A percentile compares a stretch with the other conserved stretches of the same genome.
These are phyloP conservation scores for Crax fasciolata DNA, from an alignment of 2,797 vertebrate species.

Conservation along the genomic window DNA sequence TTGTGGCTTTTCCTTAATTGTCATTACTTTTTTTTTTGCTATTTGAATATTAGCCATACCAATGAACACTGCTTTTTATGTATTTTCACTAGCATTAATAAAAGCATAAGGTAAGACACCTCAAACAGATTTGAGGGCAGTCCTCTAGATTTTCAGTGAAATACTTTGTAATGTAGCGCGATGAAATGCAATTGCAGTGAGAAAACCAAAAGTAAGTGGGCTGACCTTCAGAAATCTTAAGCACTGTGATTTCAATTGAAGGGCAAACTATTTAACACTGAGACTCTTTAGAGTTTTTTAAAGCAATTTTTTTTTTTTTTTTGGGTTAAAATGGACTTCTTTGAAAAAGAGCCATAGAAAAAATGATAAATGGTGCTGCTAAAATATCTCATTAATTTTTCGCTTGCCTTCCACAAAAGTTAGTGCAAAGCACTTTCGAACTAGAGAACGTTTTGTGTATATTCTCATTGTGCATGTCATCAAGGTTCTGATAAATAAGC, in stretches of 20 bases:
- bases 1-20: neutral
- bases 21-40: neutral
- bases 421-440: neutral
- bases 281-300: neutral
- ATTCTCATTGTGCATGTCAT: neutral
- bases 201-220: slow-evolving; percentile 5
- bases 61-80: neutral
- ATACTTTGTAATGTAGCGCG: neutral
- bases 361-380: slow-evolving; percentile 49
- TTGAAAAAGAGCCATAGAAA: neutral
- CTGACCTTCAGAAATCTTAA: slow-evolving; percentile 29
- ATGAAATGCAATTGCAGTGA: neutral
- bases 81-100: neutral
- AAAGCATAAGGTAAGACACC: neutral
- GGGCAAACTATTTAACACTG: neutral
- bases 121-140: neutral
- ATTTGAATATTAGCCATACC: neutral
- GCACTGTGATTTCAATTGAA: neutral
- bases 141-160: neutral
- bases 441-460: neutral
- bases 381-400: slow-evolving; percentile 56
- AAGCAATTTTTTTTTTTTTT: neutral
- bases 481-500: neutral
- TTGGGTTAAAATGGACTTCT: neutral
- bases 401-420: neutral